Conservation (phyloP, 2,797 vertebrate species). For the Melopsittacus undulatus region DNA sequence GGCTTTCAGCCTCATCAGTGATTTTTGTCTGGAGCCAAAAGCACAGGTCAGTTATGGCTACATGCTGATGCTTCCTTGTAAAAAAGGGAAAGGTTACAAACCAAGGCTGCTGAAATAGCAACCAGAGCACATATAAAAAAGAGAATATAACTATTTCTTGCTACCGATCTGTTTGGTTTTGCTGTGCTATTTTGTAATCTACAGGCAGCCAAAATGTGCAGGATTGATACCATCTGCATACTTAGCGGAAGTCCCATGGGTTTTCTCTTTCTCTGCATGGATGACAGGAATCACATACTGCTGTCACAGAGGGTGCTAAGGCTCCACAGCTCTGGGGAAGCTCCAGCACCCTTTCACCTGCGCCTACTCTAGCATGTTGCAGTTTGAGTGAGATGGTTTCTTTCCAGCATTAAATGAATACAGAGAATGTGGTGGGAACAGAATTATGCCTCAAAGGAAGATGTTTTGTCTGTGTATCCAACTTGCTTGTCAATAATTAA, state of each 20-base stretch:
- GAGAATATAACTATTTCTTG: background rate
- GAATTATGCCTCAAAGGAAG: background rate
- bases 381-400: background rate
- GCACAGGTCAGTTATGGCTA: background rate
- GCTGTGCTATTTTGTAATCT: background rate
- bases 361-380: background rate
- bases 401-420: background rate
- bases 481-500: background rate
- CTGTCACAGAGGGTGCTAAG: fast-evolving
- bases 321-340: background rate
- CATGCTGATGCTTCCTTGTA: background rate
- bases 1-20: background rate
- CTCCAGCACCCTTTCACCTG: background rate
- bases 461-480: background rate
- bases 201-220: background rate
- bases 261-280: background rate
- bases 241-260: background rate
- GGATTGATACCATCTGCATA: background rate
- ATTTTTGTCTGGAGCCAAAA: background rate
- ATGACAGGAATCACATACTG: background rate
- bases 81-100: background rate
- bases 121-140: background rate
- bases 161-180: background rate
- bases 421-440: background rate
- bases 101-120: background rate